Evolutionary conservation across 2,888 invertebrate genomes (phyloP).

Genomic region (Lamellibrachia columna): DNA sequence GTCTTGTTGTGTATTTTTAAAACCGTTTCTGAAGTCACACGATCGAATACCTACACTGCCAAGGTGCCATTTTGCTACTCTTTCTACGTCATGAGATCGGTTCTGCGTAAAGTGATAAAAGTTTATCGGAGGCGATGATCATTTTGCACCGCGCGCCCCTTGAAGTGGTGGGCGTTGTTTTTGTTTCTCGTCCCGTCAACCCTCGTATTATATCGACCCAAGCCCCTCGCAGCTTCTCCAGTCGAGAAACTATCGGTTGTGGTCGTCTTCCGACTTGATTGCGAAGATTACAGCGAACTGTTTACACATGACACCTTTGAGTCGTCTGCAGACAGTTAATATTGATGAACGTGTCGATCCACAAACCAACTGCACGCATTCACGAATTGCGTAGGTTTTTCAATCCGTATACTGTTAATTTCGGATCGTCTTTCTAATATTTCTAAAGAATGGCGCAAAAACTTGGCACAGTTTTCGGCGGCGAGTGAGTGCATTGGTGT

Average conservation of each 20-base stretch:
- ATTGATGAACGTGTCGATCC: background rate
- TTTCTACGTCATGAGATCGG: background rate
- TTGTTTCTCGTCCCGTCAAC: background rate
- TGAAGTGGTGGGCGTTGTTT: background rate
- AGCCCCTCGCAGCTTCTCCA: background rate
- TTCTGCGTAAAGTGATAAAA: conserved; percentile 5
- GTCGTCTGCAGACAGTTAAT: background rate
- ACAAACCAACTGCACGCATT: background rate
- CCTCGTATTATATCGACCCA: background rate
- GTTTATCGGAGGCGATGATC: background rate
- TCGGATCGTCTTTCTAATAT: background rate
- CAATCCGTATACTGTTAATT: background rate
- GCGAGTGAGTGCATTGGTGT: background rate
- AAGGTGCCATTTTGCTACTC: background rate
- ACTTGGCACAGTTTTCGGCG: background rate
- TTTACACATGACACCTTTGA: background rate
- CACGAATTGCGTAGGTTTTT: background rate
- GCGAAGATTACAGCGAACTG: background rate
- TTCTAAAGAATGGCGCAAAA: background rate
- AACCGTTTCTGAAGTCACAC: background rate
- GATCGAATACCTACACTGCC: background rate
- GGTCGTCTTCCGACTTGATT: background rate
- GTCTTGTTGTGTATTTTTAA: background rate
- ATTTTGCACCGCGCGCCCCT: background rate
- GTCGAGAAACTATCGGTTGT: background rate